Base-by-base conservation (phyloP, 2,888 invertebrate species). In the Eueremaeus valkanovi region DNA sequence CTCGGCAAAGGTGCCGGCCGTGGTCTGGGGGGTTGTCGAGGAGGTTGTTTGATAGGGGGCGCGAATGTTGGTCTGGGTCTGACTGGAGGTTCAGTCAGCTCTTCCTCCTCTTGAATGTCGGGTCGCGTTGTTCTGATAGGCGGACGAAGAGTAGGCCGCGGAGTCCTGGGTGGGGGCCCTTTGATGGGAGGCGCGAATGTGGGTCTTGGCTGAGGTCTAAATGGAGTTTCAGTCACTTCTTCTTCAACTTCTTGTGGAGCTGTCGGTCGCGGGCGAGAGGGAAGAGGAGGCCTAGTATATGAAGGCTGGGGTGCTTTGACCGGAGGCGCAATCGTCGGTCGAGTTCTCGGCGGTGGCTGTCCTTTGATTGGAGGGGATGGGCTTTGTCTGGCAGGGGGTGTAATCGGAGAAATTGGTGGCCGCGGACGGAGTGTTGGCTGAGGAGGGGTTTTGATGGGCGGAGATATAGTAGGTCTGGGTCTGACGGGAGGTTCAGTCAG, bases 401-500 rank as follows among this genome's bases (percentile, higher is more conserved):
- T 6, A 6, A 58, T 16, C 3, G 58, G 3, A 6, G 58, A 3
- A 9, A 51, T 51, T 51, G 51, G 18, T 18, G 51, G 51, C 16
- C 51, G 51, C 36, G 45, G 45, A 18, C 45, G 11, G 18, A 45
- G 18, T 18, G 45, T 45, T 24, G 70, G 70, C 24, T 40, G 21
- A 1, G 73, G 33, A 13, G 24, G 40, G 16, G 42, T 24, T 24
- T 33, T 31, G 45, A 45, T 40, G 3, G 42, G 66, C 40, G 42
- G 63, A n/a, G 29, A 27, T n/a, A 68, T 27, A 5, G 36, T 68
- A 24, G 74, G 74, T 31, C 40, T n/a, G 6, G 63, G 58, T 58
- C 29, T 58, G 5, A 58, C 16, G 33, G 74, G 49, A 16, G 31
- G 61, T 36, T 36, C 68, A 11, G 68, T 42, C n/a, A 29, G 5